Evolutionary conservation across 2,888 invertebrate genomes (phyloP).

Genomic region (Stramonita haemastoma): DNA sequence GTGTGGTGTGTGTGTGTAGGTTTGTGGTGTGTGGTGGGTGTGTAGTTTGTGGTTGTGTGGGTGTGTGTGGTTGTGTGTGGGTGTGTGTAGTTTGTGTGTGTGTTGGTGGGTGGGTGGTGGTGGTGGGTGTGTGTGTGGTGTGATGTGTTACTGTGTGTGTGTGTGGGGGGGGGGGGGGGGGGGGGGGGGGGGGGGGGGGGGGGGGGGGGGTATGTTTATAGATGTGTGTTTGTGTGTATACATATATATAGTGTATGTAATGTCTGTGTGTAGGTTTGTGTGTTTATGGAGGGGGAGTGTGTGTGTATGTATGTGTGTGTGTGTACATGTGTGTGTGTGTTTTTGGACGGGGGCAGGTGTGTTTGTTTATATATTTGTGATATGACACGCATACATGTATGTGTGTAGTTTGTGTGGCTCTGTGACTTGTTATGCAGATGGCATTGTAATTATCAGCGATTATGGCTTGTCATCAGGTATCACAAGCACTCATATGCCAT

Average conservation of each 20-base stretch:
- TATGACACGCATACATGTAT: not conserved
- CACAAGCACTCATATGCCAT: too few species aligned
- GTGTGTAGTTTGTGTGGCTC: not conserved
- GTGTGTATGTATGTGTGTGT: not conserved
- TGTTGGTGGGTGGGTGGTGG: too few species aligned
- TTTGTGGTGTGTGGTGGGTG: not conserved
- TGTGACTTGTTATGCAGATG: not conserved
- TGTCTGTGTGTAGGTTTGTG: not conserved
- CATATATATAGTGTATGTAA: not conserved
- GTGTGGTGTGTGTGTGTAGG: not conserved
- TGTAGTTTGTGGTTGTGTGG: not conserved
- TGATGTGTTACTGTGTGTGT: not conserved
- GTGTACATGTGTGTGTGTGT: not conserved
- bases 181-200: not conserved
- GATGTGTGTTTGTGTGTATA: slow-evolving; percentile 4
- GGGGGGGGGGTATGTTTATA: not conserved
- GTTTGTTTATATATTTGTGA: not conserved
- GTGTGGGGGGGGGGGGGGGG: not conserved
- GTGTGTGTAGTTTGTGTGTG: too few species aligned
- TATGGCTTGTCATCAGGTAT: not conserved
- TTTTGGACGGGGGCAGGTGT: not conserved
- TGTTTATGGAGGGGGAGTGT: not conserved
- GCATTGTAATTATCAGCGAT: not conserved
- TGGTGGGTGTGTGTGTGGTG: not conserved
- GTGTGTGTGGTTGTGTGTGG: too few species aligned